Conservation (phyloP, 2,797 vertebrate genomes). For the Crocodylus rhombifer region DNA sequence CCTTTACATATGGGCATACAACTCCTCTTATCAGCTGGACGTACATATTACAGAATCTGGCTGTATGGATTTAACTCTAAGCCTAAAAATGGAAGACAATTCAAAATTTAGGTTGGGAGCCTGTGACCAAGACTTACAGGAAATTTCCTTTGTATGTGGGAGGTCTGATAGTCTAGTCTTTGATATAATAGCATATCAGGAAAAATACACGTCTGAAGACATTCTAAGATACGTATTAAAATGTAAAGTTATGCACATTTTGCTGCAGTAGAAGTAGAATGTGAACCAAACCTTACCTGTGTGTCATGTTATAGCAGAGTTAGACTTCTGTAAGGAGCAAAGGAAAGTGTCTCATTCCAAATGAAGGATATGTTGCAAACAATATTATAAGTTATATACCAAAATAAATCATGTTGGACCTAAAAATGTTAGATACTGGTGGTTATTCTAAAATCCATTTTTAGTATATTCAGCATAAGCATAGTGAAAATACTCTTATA, state of each 20-base stretch:
- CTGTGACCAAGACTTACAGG: neutral
- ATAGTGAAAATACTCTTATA: neutral
- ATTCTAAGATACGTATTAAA: neutral
- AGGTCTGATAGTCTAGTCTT: neutral
- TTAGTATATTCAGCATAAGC: neutral
- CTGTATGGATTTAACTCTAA: neutral
- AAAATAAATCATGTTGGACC: neutral
- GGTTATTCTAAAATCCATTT: neutral
- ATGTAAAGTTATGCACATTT: neutral
- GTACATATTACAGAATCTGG: neutral
- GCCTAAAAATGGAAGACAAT: neutral
- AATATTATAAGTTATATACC: neutral
- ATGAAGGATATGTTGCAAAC: neutral
- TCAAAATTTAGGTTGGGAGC: rapidly evolving
- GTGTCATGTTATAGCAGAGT: neutral
- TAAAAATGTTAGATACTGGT: neutral
- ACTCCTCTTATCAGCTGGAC: neutral
- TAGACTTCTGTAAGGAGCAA: neutral
- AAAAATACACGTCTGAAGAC: neutral
- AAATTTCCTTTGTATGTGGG: neutral
- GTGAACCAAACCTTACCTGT: rapidly evolving
- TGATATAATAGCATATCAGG: neutral
- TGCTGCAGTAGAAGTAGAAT: neutral
- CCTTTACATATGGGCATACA: neutral
- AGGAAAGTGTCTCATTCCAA: neutral